Conservation (phyloP, 2,113 vertebrate genomes). For the Amia ocellicauda region DNA sequence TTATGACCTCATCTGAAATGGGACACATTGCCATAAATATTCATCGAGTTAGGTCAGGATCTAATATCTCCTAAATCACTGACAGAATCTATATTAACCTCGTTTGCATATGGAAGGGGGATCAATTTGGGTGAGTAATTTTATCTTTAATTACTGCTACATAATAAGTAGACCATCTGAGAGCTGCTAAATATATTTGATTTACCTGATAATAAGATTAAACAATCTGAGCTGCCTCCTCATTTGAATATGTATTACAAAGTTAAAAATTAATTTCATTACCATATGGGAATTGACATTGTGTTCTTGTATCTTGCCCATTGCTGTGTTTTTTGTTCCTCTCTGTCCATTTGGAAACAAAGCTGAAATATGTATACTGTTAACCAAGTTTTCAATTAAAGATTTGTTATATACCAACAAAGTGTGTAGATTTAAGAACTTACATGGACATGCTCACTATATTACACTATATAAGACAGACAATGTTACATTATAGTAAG, state of each 20-base stretch:
- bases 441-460: too few species aligned
- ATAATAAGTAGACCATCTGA: background rate
- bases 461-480: too few species aligned
- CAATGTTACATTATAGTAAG: too few species aligned
- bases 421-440: too few species aligned
- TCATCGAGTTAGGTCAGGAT: background rate
- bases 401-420: too few species aligned
- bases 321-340: background rate
- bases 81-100: background rate
- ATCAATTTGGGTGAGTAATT: background rate
- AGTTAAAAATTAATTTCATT: slow-evolving; percentile 8
- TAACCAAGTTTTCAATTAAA: too few species aligned
- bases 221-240: background rate
- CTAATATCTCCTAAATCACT: background rate
- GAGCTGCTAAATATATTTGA: background rate
- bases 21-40: background rate
- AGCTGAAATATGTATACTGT: too few species aligned
- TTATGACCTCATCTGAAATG: background rate
- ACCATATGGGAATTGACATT: background rate
- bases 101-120: background rate
- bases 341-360: background rate
- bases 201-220: slow-evolving; percentile 9
- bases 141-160: slow-evolving; percentile 5
- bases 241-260: background rate
- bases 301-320: background rate